Conservation (phyloP, 2,797 vertebrate species). For the Arrhamphus sclerolepis region DNA sequence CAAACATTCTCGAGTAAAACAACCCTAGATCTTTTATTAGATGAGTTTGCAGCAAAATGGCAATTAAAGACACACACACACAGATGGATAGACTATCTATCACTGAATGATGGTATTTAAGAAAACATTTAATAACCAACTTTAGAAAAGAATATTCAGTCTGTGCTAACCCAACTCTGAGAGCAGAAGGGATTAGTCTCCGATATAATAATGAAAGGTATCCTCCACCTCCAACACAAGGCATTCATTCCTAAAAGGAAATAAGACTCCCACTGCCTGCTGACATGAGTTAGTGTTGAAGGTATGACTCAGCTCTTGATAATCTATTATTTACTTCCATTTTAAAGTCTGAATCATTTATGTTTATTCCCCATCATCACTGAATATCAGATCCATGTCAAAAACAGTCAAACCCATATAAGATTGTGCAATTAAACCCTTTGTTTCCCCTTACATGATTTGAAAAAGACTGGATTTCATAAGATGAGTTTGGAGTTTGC, state of each 20-base stretch:
- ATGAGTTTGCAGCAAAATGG: no score
- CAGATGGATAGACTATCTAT: no score
- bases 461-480: neutral
- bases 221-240: neutral
- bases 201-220: neutral
- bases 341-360: conserved; percentile 48
- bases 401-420: neutral
- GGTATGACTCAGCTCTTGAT: conserved; percentile 37
- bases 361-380: neutral
- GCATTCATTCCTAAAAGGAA: neutral
- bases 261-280: conserved; percentile 3
- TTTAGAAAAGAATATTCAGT: no score
- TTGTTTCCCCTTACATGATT: no score
- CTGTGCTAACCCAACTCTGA: no score
- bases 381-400: conserved; percentile 7
- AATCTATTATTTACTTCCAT: conserved; percentile 53
- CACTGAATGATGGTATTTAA: neutral
- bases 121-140: no score
- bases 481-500: neutral
- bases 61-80: no score
- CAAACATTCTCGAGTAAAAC: no score
- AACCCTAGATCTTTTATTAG: no score
- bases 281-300: conserved; percentile 8
- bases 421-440: neutral
- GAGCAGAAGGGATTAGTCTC: neutral